Base-by-base conservation (phyloP, 2,797 vertebrate species). In the Lemur catta region DNA sequence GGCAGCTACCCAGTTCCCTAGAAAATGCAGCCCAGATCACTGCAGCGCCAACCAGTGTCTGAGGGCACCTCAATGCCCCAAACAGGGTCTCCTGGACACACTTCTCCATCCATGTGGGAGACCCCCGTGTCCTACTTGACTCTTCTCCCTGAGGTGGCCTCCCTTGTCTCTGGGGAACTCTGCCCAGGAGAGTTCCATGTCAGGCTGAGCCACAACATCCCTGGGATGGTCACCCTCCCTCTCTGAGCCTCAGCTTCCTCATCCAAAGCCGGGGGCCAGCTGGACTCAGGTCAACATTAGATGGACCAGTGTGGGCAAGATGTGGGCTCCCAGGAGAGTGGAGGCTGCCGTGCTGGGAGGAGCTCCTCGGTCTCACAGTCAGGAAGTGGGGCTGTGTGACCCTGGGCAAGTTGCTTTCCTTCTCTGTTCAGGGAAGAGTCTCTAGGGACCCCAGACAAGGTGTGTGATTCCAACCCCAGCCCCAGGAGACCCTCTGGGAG, bases 1-100 rank as follows among this genome's bases (percentile, higher is more conserved):
- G 74, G 38, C 0, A 0, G 41, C 4, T 3, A 0, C 55, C 20
- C 11, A 11, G 33, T 4, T 30, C n/a, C 81, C 17, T 1, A 0
- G 28, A 13, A 9, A 46, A 26, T 0, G 9, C 43, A 20, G 20
- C 26, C 5, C 24, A 43, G 41, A 2, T 26, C 50, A 20, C 15
- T 1, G 59, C 1, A 33, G 59, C 1, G 10, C 67, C 10, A 41
- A 15, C 59, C 6, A 4, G 55, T 28, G 17, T 30, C 72, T 2
- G 0, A 61, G 43, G 15, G 46, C n/a, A 2, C 48, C 46, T n/a
- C 7, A 13, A 17, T 6, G 8, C 0, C 38, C 74, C 52, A 57
- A 5, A 20, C 26, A 4, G 28, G 30, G 26, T 6, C 6, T 0
- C 63, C 18, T 3, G 18, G 43, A 20, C 43, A 17, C 9, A 11